Evolutionary conservation across 2,888 invertebrate species (phyloP).

Genomic region (Leucophora obtusa): DNA sequence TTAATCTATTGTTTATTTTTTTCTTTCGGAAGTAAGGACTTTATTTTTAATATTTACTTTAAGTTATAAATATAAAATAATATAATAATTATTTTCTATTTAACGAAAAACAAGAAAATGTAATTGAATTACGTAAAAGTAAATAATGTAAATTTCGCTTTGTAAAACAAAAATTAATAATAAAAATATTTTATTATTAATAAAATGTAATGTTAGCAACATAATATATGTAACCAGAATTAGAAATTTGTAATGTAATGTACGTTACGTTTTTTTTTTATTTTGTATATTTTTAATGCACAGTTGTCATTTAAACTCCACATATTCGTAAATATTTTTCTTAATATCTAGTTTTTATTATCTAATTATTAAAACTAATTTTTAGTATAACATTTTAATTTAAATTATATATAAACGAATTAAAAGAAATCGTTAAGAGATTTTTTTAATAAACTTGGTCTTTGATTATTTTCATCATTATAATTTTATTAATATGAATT

Average conservation of each 20-base stretch:
- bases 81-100: conserved; percentile 39
- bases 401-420: conserved; percentile 51
- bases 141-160: conserved; percentile 61
- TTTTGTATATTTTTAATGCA: conserved; percentile 6
- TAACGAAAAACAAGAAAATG: conserved; percentile 51
- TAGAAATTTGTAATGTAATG: conserved; percentile 33
- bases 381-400: conserved; percentile 50
- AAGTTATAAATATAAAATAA: conserved; percentile 58
- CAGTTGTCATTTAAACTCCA: conserved; percentile 16
- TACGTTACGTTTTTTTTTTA: conserved; percentile 14
- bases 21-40: conserved; percentile 38
- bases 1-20: conserved; percentile 36
- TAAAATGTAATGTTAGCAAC: conserved; percentile 16
- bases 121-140: conserved; percentile 67
- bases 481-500: conserved; percentile 18
- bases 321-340: background rate
- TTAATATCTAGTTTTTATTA: conserved; percentile 31
- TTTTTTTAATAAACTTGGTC: conserved; percentile 53
- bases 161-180: conserved; percentile 12
- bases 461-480: conserved; percentile 22
- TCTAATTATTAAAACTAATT: conserved; percentile 17
- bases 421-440: conserved; percentile 31
- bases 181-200: conserved; percentile 26
- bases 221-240: background rate
- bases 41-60: conserved; percentile 36